Evolutionary conservation across 2,113 vertebrate genomes (phyloP).

Genomic region (Thryonomys swinderianus): DNA sequence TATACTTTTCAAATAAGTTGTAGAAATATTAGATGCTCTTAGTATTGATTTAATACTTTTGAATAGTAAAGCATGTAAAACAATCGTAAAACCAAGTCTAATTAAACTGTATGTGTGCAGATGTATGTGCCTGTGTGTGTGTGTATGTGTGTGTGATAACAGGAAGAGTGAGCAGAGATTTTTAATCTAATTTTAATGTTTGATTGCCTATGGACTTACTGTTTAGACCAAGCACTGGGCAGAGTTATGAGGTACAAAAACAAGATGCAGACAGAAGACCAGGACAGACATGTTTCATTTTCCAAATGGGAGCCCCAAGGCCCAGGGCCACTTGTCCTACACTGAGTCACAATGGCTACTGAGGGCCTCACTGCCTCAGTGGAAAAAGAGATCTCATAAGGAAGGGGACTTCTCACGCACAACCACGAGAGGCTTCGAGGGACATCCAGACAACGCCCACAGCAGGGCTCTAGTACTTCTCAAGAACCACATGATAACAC

Average conservation of each 20-base stretch:
- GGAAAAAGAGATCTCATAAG: neutral
- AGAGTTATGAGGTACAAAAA: neutral
- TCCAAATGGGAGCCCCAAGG: neutral
- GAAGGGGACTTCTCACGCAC: neutral
- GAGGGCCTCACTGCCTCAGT: neutral
- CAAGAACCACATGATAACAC: neutral
- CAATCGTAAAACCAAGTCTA: conserved; percentile 33
- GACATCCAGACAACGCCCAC: neutral
- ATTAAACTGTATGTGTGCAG: neutral
- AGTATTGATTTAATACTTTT: conserved; percentile 41
- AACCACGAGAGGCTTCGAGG: neutral
- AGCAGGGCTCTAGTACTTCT: neutral
- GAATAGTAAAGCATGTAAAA: neutral
- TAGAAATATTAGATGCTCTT: conserved; percentile 17
- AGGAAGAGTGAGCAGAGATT: neutral
- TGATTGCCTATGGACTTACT: neutral
- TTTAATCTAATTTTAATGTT: conserved; percentile 26
- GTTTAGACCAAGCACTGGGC: neutral
- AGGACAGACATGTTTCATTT: neutral
- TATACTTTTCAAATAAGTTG: neutral
- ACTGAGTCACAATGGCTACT: neutral
- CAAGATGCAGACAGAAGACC: neutral
- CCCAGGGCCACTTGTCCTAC: neutral
- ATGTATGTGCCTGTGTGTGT: neutral
- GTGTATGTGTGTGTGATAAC: neutral